Evolutionary conservation across 2,113 vertebrate genomes (phyloP).

Genomic region (Vombatus ursinus): DNA sequence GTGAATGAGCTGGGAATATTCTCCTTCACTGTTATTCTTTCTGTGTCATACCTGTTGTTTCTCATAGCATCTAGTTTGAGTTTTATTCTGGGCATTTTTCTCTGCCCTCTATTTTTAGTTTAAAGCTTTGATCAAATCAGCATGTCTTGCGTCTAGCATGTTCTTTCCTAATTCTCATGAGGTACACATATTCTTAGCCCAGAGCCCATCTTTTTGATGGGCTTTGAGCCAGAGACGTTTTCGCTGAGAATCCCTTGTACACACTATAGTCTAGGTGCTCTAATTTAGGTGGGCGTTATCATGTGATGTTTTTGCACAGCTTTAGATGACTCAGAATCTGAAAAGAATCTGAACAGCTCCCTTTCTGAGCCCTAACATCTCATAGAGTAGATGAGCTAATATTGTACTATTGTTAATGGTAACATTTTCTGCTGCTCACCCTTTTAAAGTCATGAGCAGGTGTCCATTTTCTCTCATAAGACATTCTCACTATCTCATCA

Average conservation of each 20-base stretch:
- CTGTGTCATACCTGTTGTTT: background rate
- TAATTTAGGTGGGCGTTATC: background rate
- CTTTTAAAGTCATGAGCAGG: background rate
- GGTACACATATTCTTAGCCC: background rate
- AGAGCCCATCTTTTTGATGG: background rate
- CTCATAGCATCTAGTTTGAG: background rate
- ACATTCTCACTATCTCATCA: background rate
- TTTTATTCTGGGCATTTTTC: background rate
- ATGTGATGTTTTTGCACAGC: background rate
- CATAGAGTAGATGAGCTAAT: background rate
- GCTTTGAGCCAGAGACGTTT: background rate
- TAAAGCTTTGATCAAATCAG: background rate
- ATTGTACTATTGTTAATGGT: background rate
- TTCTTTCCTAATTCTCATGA: background rate
- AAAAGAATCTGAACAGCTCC: background rate
- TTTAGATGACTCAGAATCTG: background rate
- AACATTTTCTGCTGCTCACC: background rate
- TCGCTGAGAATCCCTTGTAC: background rate
- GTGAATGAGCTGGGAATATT: background rate
- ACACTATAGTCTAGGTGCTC: background rate
- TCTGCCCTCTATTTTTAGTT: background rate
- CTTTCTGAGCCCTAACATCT: background rate
- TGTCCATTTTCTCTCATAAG: background rate
- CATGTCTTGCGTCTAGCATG: background rate
- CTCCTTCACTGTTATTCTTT: background rate